Conservation (phyloP, 2,113 vertebrate genomes). For the Rhinopomastus cyanomelas region DNA sequence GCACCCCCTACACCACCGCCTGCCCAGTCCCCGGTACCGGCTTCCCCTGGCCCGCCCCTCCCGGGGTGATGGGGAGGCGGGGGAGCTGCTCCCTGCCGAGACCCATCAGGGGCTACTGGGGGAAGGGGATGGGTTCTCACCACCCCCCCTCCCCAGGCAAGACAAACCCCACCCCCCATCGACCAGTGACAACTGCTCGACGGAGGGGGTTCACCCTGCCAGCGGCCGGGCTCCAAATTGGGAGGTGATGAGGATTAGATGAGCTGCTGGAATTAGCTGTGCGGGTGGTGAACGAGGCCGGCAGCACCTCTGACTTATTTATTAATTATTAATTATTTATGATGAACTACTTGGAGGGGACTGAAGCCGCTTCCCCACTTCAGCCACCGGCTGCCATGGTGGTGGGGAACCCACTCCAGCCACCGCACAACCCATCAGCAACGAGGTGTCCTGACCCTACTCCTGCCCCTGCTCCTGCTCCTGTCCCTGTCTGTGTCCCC, state of each 20-base stretch:
- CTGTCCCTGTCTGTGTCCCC: too few species aligned
- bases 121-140: background rate
- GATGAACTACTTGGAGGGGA: background rate
- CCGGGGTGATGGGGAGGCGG: too few species aligned
- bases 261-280: background rate
- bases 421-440: background rate
- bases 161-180: background rate
- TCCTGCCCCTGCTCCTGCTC: too few species aligned
- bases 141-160: too few species aligned
- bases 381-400: background rate
- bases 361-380: background rate
- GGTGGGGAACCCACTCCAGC: background rate
- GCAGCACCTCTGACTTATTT: background rate
- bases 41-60: slow-evolving; percentile 75
- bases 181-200: too few species aligned
- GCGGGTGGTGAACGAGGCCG: background rate
- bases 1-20: background rate
- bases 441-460: accelerated
- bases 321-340: too few species aligned
- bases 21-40: slow-evolving; percentile 59
- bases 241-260: background rate
- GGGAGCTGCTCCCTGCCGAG: background rate
- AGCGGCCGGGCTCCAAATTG: background rate
- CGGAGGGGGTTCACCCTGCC: too few species aligned
- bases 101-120: too few species aligned